Conservation (phyloP, 2,797 vertebrate genomes). For the Sebastes dallii region DNA sequence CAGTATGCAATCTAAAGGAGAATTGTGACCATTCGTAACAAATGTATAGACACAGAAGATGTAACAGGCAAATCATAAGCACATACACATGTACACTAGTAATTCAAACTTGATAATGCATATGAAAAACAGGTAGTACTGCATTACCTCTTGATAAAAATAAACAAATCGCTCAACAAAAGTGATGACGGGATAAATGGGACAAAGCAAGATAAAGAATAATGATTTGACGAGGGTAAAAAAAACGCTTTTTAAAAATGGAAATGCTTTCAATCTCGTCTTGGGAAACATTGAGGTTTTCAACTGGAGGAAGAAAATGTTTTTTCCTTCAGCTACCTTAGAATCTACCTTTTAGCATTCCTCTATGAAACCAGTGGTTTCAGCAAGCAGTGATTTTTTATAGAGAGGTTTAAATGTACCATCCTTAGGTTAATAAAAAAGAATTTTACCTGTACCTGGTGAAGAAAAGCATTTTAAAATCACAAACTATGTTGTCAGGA, state of each 20-base stretch:
- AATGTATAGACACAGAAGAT: conserved; percentile 35
- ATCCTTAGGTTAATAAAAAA: neutral
- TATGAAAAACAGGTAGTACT: conserved; percentile 21
- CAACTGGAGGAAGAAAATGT: neutral
- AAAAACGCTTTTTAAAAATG: neutral
- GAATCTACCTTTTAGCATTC: neutral
- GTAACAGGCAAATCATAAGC: conserved; percentile 23
- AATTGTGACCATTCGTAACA: conserved; percentile 21
- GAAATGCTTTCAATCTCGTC: neutral
- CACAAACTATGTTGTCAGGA: neutral
- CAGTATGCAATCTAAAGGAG: neutral
- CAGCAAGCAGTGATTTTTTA: neutral
- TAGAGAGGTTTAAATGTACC: neutral
- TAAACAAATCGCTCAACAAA: conserved; percentile 25
- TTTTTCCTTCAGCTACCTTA: neutral
- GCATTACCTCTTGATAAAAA: conserved; percentile 20
- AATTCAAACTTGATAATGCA: conserved; percentile 39
- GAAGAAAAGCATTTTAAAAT: conserved; percentile 4
- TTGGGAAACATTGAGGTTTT: neutral
- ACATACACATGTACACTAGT: conserved; percentile 28
- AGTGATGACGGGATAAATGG: conserved; percentile 37
- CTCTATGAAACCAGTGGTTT: neutral
- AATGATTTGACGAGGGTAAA: conserved; percentile 44
- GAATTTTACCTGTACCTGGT: neutral
- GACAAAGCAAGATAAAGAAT: conserved; percentile 56